Evolutionary conservation across 2,888 invertebrate species (phyloP), one percentile per base, ranked within the genome.

Genomic region (Drosophila fulvimacula): DNA sequence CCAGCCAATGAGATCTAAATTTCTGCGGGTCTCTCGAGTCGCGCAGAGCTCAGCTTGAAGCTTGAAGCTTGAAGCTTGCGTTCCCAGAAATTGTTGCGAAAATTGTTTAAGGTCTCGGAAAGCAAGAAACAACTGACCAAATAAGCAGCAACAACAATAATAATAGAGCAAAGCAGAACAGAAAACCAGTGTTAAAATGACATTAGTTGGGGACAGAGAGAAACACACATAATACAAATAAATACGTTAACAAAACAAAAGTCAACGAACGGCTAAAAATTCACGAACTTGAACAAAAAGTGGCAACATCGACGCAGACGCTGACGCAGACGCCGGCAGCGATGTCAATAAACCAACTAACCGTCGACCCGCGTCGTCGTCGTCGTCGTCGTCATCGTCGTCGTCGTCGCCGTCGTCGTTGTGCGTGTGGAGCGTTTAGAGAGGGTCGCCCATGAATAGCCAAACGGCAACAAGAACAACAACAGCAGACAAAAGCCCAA

Each of bases 181-280:
- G 64, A 56, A 73, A 73, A 68, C 52, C 76, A 58, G 79, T 55
- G 74, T 67, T 68, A 64, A 78, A 84, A 73, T 87, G 78, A 73
- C 82, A 84, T 84, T 87, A 84, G 87, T 82, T 81, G 83, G 71
- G 32, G 52, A 62, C 61, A 68, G 21, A 52, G 32, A 42, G 32
- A 42, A 27, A 55, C 38, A 67, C 56, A 78, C 32, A 72, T 46
- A 60, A 62, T 49, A 77, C 63, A 74, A 74, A 74, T 66, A 81
- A 81, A 78, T 48, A 34, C 59, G 82, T 71, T 85, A 83, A 79
- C 68, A 85, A 73, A 67, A 62, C 74, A 76, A 81, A 79, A 87
- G 87, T 87, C 87, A 87, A 87, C 82, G 87, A 78, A 89, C 87
- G 89, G 79, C 88, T 81, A 85, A 87, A 87, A 89, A 82, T 87